Conservation (phyloP, 1,140 invertebrate species). For the Oryctes rhinoceros region DNA sequence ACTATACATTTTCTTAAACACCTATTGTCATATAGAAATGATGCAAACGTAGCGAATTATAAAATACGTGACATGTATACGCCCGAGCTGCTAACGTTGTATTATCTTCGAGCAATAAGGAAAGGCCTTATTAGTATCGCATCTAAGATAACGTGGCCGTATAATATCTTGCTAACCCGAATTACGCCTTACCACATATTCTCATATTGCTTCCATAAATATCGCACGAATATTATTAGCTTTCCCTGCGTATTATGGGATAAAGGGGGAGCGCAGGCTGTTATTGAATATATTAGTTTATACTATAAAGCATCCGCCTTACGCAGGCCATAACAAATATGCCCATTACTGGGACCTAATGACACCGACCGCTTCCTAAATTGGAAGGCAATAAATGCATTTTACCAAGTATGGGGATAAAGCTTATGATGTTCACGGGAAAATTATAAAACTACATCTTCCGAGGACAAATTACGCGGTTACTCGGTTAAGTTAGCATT, state of each 20-base stretch:
- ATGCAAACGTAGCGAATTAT: background rate
- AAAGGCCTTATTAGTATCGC: background rate
- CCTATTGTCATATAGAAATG: no score
- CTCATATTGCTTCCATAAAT: constrained; percentile 15
- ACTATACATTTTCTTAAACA: no score
- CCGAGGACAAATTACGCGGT: no score
- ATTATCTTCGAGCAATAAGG: background rate
- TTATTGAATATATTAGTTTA: constrained; percentile 23
- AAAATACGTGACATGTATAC: background rate
- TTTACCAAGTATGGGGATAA: background rate
- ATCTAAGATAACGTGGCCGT: background rate
- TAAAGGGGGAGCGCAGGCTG: background rate
- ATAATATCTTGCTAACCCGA: constrained; percentile 4
- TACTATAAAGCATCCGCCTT: background rate
- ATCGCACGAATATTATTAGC: background rate
- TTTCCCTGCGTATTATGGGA: background rate
- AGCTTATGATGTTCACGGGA: no score
- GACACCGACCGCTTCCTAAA: background rate
- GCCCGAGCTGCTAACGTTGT: background rate
- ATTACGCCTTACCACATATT: constrained; percentile 6
- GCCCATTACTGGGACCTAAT: constrained; percentile 2
- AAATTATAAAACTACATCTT: no score
- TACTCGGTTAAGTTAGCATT: no score
- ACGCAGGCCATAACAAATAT: constrained; percentile 10
- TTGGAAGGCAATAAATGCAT: constrained; percentile 18